phyloP scores from a whole-genome alignment of 2,888 invertebrate species.

The Vannuccia rotundouncinata region DNA sequence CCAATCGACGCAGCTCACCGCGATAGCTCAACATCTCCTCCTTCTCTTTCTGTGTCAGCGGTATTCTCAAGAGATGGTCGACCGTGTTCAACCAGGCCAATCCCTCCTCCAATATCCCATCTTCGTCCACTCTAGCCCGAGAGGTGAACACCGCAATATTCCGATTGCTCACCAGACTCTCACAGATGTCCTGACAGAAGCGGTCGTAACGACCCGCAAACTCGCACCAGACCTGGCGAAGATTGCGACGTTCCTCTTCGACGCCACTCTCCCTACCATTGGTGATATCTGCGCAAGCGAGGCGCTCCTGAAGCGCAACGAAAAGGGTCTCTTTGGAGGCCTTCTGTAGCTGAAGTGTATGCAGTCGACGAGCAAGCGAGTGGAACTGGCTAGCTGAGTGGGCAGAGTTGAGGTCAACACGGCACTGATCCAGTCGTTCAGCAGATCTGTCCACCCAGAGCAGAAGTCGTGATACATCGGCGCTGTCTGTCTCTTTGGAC shows the following conservation, averaged over 20 bases:
- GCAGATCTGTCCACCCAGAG: neutral
- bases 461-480: neutral
- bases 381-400: neutral
- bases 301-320: neutral
- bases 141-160: neutral
- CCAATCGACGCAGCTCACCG: neutral
- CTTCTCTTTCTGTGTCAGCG: neutral
- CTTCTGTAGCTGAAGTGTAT: neutral
- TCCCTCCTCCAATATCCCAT: neutral
- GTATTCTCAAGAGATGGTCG: neutral
- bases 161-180: neutral
- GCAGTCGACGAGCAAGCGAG: neutral
- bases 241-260: neutral
- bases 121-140: neutral
- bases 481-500: neutral
- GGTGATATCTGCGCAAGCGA: neutral
- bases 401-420: neutral
- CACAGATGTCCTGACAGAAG: neutral
- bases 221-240: neutral
- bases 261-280: neutral
- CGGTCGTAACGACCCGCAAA: neutral
- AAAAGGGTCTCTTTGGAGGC: neutral
- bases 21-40: neutral
- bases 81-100: neutral
- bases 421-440: neutral